Evolutionary conservation across 2,888 invertebrate genomes (phyloP).

Genomic region (Coenonympha arcania): DNA sequence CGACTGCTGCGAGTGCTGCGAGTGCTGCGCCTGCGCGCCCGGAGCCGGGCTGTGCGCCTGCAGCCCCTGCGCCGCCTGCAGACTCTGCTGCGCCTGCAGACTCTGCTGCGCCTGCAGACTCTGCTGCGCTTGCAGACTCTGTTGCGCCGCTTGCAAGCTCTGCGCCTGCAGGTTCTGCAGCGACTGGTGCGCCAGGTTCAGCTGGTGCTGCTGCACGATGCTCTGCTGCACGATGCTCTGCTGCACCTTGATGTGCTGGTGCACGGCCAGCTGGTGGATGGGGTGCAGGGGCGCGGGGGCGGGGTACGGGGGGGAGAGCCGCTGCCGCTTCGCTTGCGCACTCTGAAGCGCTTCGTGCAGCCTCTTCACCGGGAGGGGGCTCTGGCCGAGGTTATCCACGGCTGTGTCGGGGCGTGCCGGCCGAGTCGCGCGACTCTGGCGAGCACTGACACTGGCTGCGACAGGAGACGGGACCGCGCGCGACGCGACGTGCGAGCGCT

Average conservation of each 20-base stretch:
- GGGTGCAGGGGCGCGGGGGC: slow-evolving; percentile 62
- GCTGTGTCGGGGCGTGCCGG: slow-evolving; percentile 71
- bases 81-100: slow-evolving; percentile 55
- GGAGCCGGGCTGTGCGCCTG: slow-evolving; percentile 47
- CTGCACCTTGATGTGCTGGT: slow-evolving; percentile 69
- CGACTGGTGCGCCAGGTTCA: slow-evolving; percentile 67
- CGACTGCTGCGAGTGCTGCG: slow-evolving; percentile 54
- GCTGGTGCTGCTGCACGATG: slow-evolving; percentile 67
- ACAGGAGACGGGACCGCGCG: slow-evolving; percentile 59
- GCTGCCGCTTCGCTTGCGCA: slow-evolving; percentile 77
- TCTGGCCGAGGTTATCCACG: slow-evolving; percentile 75
- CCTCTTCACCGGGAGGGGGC: slow-evolving; percentile 74
- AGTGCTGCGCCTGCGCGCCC: slow-evolving; percentile 57
- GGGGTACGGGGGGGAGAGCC: slow-evolving; percentile 75
- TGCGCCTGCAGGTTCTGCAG: slow-evolving; percentile 61
- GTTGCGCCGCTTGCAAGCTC: slow-evolving; percentile 48
- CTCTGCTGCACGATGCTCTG: slow-evolving; percentile 68
- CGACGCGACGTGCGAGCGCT: slow-evolving; percentile 56
- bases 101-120: slow-evolving; percentile 58
- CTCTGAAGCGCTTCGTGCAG: slow-evolving; percentile 76
- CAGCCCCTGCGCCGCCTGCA: slow-evolving; percentile 63
- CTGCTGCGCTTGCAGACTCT: slow-evolving; percentile 40
- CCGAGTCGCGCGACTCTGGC: slow-evolving; percentile 73
- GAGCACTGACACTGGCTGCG: slow-evolving; percentile 67
- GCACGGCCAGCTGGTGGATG: slow-evolving; percentile 65